These are phyloP conservation scores for Phytoseiulus persimilis DNA, from an alignment of 2,888 invertebrate genomes.

Conservation along the genomic window DNA sequence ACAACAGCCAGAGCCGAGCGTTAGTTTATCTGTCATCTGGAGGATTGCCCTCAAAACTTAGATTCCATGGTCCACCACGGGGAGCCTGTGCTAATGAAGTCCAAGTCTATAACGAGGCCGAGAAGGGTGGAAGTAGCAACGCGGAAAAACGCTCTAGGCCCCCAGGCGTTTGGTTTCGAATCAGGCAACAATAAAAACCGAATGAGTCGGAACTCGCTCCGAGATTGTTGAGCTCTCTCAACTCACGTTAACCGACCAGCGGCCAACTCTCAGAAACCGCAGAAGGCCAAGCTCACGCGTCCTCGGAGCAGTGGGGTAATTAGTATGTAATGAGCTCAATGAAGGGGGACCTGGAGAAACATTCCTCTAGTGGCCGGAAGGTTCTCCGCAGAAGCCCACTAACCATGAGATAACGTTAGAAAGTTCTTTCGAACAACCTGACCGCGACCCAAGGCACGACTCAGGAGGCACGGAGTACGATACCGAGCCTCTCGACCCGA, in stretches of 20 bases:
- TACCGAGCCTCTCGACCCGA: too few species aligned
- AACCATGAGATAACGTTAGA: background rate
- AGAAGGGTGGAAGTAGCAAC: background rate
- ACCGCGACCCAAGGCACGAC: background rate
- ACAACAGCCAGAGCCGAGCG: background rate
- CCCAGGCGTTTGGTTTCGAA: background rate
- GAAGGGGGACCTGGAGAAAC: background rate
- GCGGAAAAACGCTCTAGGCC: too few species aligned
- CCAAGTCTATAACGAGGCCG: background rate
- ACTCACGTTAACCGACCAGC: background rate
- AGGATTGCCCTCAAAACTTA: background rate
- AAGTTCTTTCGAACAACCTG: background rate
- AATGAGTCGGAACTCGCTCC: background rate
- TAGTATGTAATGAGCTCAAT: background rate
- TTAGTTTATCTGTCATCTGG: background rate
- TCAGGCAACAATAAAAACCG: background rate
- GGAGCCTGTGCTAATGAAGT: background rate
- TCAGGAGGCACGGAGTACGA: too few species aligned
- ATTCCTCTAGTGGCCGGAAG: background rate
- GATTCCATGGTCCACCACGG: background rate
- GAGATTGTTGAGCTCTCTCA: background rate
- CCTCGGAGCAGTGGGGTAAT: background rate
- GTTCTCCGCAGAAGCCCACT: background rate
- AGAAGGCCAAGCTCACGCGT: background rate
- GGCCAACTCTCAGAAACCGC: background rate